Conservation (phyloP, 2,113 vertebrate genomes). For the Danio rerio region DNA sequence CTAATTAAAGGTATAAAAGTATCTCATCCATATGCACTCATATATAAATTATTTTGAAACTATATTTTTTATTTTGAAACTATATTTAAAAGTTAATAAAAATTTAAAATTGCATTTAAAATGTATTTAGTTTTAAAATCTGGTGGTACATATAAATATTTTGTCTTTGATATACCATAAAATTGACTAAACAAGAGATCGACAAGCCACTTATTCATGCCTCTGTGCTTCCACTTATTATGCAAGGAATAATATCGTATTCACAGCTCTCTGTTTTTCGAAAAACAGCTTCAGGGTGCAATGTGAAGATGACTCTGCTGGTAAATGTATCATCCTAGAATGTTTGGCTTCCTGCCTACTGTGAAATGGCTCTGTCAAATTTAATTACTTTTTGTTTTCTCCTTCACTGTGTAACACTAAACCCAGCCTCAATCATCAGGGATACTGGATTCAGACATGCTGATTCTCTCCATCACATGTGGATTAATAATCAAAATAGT, state of each 20-base stretch:
- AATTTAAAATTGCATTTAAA: too few relatives aligned
- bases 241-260: not conserved
- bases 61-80: too few relatives aligned
- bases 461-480: not conserved
- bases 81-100: too few relatives aligned
- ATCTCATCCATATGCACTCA: too few relatives aligned
- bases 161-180: too few relatives aligned
- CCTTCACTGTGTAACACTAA: not conserved
- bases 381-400: slow-evolving; percentile 12
- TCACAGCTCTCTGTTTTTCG: not conserved
- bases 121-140: too few relatives aligned
- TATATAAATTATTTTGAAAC: too few relatives aligned
- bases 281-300: not conserved
- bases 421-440: not conserved
- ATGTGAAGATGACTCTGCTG: not conserved
- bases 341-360: not conserved
- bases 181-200: not conserved
- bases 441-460: not conserved
- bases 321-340: not conserved
- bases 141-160: too few relatives aligned
- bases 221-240: not conserved
- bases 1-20: too few relatives aligned
- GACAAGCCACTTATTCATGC: not conserved
- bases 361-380: not conserved
- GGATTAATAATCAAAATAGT: not conserved